Evolutionary conservation across 92 coral and sea anemone genomes (phyloP).

Genomic region (Zoanthus sociatus): DNA sequence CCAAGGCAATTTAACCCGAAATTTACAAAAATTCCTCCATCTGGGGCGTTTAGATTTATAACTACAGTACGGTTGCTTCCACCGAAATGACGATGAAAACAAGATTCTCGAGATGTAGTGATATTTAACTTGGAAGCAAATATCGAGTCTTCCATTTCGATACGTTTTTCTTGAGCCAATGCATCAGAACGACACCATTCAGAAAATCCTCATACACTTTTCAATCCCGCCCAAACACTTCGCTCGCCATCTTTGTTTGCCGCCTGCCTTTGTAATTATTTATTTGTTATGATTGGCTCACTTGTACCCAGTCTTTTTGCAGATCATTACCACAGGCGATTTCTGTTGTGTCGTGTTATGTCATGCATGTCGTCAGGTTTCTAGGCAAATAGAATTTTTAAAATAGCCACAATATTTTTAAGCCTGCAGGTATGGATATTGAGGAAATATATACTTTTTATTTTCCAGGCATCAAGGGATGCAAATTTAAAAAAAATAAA

Average conservation of each 20-base stretch:
- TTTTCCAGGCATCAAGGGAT: no score
- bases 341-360: no score
- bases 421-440: no score
- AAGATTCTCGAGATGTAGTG: constrained; percentile 23
- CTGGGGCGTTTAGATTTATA: constrained; percentile 70
- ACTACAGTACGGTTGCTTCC: constrained; percentile 16
- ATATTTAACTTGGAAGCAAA: constrained; percentile 25
- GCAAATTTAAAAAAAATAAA: no score
- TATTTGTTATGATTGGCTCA: constrained; percentile 16
- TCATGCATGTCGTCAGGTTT: no score
- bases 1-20: constrained; percentile 90
- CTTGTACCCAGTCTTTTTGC: constrained; percentile 5
- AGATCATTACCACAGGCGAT: no score
- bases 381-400: no score
- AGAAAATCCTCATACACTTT: not conserved
- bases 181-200: not conserved
- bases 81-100: constrained; percentile 25
- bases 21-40: constrained; percentile 95
- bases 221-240: constrained; percentile 12
- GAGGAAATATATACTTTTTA: no score
- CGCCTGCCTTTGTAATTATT: not conserved
- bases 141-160: constrained; percentile 1
- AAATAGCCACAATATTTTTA: no score
- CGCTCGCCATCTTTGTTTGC: constrained; percentile 32
- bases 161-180: not conserved